Evolutionary conservation across 1,140 invertebrate species (phyloP).

Genomic region (Eueides isabella): DNA sequence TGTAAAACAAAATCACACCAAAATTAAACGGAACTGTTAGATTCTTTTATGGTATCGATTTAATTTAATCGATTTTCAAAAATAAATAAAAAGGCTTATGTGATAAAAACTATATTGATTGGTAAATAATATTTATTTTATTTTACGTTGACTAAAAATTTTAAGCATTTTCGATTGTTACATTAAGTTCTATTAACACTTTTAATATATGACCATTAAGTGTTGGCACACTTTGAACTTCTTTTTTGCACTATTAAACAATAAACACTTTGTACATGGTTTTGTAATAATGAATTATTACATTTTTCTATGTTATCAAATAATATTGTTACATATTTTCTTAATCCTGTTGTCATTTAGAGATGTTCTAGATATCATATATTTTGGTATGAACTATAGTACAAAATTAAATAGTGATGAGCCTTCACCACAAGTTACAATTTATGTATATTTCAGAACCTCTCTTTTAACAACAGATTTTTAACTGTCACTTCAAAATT

Average conservation of each 20-base stretch:
- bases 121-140: background rate
- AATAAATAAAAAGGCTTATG: too few relatives aligned
- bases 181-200: background rate
- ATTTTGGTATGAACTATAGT: background rate
- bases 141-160: background rate
- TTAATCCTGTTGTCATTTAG: background rate
- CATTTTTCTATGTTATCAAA: background rate
- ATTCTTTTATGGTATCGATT: background rate
- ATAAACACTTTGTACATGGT: slow-evolving; percentile 18
- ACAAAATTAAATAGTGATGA: background rate
- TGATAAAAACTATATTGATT: background rate
- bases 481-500: background rate
- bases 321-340: background rate
- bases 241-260: slow-evolving; percentile 24
- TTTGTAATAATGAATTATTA: background rate
- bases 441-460: background rate
- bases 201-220: slow-evolving; percentile 4
- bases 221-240: slow-evolving; percentile 32
- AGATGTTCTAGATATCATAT: background rate
- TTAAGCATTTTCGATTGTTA: slow-evolving; percentile 8
- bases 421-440: background rate
- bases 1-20: background rate
- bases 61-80: background rate
- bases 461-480: background rate
- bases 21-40: background rate